Percentiles rank a stretch among this genome's conserved stretches.
Conservation (phyloP, 2,888 invertebrate genomes). For the Autographa pulchrina region DNA sequence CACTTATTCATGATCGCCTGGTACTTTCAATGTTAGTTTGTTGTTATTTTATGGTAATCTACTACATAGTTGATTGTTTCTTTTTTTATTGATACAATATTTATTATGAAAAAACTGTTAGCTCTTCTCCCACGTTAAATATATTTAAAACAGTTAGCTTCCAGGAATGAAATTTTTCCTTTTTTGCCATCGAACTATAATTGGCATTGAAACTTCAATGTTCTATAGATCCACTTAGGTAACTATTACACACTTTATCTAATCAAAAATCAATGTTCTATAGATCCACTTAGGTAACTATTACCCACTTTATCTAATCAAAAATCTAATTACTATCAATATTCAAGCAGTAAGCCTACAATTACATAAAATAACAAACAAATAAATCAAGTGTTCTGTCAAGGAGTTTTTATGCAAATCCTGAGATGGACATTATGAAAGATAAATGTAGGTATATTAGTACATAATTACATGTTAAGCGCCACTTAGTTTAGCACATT, state of each 20-base stretch:
- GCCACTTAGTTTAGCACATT: conserved; percentile 31
- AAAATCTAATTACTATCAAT: not conserved
- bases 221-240: too few species aligned
- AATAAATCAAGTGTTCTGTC: conserved; percentile 46
- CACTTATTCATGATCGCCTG: conserved; percentile 29
- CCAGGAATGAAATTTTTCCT: too few species aligned
- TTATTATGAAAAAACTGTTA: too few species aligned
- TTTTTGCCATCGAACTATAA: not conserved
- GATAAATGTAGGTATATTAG: conserved; percentile 54
- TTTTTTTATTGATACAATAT: too few species aligned
- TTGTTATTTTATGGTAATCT: not conserved
- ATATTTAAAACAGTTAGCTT: too few species aligned
- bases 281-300: not conserved
- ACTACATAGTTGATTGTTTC: not conserved
- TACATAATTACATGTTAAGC: conserved; percentile 51
- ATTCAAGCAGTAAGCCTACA: not conserved
- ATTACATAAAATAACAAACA: conserved; percentile 22
- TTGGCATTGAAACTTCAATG: not conserved
- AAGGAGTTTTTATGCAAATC: conserved; percentile 47
- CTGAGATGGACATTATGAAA: conserved; percentile 34
- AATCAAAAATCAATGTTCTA: not conserved
- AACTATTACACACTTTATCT: not conserved
- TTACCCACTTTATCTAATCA: not conserved
- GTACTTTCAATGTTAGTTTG: conserved; percentile 18
- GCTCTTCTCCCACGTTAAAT: too few species aligned